Base-by-base conservation (phyloP, 2,797 vertebrate genomes). In the Podargus strigoides region DNA sequence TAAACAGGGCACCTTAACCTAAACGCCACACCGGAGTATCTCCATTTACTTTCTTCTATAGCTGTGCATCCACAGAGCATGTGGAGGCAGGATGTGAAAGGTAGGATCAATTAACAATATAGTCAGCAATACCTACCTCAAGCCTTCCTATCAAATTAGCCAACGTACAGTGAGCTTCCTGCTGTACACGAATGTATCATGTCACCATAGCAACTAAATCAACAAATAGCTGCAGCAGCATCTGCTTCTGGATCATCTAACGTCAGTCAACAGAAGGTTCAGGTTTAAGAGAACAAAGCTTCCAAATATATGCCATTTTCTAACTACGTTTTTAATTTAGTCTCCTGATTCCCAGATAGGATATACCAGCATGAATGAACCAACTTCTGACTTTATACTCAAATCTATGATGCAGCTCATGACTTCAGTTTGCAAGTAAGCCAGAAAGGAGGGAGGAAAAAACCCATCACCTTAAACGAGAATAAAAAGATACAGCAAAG, bases 161-260 rank as follows among this genome's bases (percentile, higher is more conserved):
- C 94, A 97, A 97, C 93, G 95, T 97, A 97, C 93, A 96, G 95
- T 91, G 96, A 96, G 95, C 95, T 97, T 97, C 95, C 96, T 97
- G 93, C 96, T 97, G 95, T 95, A 97, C 85, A 94, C 90, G 95
- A 97, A 97, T 97, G 95, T 96, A 97, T 97, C 98, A 96, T 67
- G 98, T 99, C 98, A 98, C 98, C 98, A 99, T 98, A 98, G 98
- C 98, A 99, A 99, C 98, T 98, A 98, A 98, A 98, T 98, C 98
- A 99, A 99, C 98, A 99, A 99, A 99, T 98, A 98, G 98, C 98
- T 98, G 95, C 97, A 89, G 97, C 95, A 97, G 98, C 98, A 98
- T 98, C 98, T 97, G 97, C 94, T 97, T 98, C 97, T 97, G 97
- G 96, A 98, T 97, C 96, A 97, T 96, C 97, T 96, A 98, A 97